Base-by-base conservation (phyloP, 2,113 vertebrate species). In the Laterallus jamaicensis region DNA sequence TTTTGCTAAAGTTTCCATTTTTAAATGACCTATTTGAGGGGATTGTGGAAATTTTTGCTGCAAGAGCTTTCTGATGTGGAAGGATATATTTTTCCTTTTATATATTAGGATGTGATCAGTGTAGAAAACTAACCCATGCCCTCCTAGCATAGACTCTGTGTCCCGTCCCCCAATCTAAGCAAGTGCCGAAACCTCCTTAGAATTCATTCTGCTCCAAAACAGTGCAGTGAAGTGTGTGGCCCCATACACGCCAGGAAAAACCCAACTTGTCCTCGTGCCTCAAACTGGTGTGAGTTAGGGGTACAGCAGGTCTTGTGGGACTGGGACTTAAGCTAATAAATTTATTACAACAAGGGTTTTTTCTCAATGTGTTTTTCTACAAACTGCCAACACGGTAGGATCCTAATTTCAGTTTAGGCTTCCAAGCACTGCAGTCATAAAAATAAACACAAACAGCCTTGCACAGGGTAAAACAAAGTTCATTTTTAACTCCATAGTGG, bases 11-110 rank as follows among this genome's bases (percentile, higher is more conserved):
- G n/a, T 40, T 91, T 96, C 89, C 80, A 81, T 91, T 83, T 96
- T 91, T 82, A 96, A 90, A 78, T 83, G 89, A 93, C 93, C 86
- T 96, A 84, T 77, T 86, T 96, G 86, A 80, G 68, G n/a, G 60
- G 74, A 91, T 54, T 66, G 83, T 86, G 71, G 89, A 91, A 80
- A 49, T 62, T 93, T 88, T 73, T 91, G 32, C 68, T 62, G 52
- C 26, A 69, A 66, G 50, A 62, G 70, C 39, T 91, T 90, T 81
- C 32, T 83, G 50, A 76, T 76, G 59, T 42, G n/a, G 55, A 59
- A 76, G 64, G 63, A 66, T 95, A 69, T 82, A 12, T 86, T 69
- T 83, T 88, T 76, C 76, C 32, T 80, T 93, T 86, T 92, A 62
- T 66, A 14, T 67, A 21, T 79, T 56, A 73, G 58, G 73, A 15